Evolutionary conservation across 1,140 invertebrate species (phyloP), one percentile per base, ranked within the genome.

Genomic region (Trinorchestia longiramus): DNA sequence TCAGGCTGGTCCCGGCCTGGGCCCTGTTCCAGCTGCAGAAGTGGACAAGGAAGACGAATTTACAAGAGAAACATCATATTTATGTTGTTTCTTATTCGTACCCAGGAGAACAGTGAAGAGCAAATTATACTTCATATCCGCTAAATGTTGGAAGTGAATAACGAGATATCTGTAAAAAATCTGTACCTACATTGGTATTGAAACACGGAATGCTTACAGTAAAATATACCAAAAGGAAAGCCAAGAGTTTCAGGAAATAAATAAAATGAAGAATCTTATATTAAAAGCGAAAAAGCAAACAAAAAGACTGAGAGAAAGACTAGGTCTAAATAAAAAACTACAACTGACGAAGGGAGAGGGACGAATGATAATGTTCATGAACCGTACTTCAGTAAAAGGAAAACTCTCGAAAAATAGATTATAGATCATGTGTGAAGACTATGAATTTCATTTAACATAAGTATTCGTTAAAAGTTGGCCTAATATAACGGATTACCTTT

Each of bases 1-100:
- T 97, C 97, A 43, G 97, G 96, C 44, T 96, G 96, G 40, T 96
- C 97, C 40, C 97, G 96, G 45, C 96, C 96, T 28, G 97, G 96
- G 23, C 96, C 97, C 43, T 96, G 96, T 87, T 96, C 96, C 44
- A 96, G 96, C 96, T 96, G 95, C 28, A 19, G 95, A 15, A 77
- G 62, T 77, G 62, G 28, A 28, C 1, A 77, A 36, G 36, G 11
- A 11, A 36, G 28, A 23, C 62, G 6, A 53, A 77, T 11, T 23
- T 36, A 77, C 15, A 28, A 3, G 62, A 3, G 28, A 77, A 77
- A 77, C 8, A 36, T 77, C 62, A 36, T 1, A 77, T 23, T 3
- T 77, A n/a, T n/a, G n/a, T 77, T 77, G 62, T 28, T 23, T 77
- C 15, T 1, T 77, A 28, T 36, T 77, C 28, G 62, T 77, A 3